Percentiles rank a stretch among this genome's conserved stretches.
Conservation (phyloP, 2,797 vertebrate species). For the Acanthornis magna region DNA sequence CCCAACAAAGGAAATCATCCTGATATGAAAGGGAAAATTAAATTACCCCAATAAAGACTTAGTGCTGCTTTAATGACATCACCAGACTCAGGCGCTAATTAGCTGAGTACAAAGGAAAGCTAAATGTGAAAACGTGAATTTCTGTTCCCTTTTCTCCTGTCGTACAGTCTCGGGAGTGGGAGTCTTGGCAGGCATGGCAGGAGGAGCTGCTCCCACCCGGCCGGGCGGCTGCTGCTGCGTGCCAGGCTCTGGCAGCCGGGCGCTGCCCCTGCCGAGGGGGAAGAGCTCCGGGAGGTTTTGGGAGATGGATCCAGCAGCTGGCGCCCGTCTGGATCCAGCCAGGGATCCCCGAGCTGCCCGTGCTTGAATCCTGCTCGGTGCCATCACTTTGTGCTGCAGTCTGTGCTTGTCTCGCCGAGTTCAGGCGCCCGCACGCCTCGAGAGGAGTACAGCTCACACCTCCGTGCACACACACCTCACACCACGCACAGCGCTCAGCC, state of each 20-base stretch:
- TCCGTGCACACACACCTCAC: background rate
- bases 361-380: accelerated
- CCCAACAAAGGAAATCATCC: conserved; percentile 72
- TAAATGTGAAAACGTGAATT: conserved; percentile 72
- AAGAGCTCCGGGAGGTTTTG: background rate
- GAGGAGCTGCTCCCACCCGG: background rate
- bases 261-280: background rate
- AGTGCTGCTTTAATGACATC: conserved; percentile 73
- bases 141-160: conserved; percentile 51
- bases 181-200: conserved; percentile 16
- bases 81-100: conserved; percentile 71
- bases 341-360: background rate
- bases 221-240: accelerated
- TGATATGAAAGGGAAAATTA: conserved; percentile 76
- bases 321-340: background rate
- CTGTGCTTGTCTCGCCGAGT: background rate
- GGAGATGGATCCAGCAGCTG: background rate
- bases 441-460: background rate
- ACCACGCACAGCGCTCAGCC: accelerated
- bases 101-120: conserved; percentile 68
- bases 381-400: background rate
- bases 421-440: accelerated
- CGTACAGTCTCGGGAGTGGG: conserved; percentile 14
- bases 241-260: background rate
- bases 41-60: conserved; percentile 73